Evolutionary conservation across 37 sponge, comb jelly and placozoan species (phyloP).

Genomic region (Haliclona indistincta): DNA sequence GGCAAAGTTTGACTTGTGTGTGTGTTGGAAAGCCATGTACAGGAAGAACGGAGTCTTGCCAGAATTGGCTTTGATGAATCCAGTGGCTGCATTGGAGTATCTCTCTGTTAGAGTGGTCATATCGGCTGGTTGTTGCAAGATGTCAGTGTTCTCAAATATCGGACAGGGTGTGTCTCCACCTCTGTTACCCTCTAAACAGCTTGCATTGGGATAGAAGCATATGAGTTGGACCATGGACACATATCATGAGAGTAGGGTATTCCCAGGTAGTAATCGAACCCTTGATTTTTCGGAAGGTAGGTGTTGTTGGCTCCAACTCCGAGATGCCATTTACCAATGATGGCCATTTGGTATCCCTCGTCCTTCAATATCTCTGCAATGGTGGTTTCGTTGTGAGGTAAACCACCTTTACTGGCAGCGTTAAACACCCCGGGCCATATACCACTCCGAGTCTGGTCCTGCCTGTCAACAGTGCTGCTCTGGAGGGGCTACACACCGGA

Average conservation of each 20-base stretch:
- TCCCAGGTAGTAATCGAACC: slow-evolving; percentile 84
- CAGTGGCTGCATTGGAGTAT: slow-evolving; percentile 53
- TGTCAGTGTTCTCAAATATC: slow-evolving; percentile 53
- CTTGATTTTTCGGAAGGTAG: slow-evolving; percentile 76
- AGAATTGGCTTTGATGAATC: slow-evolving; percentile 57
- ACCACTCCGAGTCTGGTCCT: slow-evolving; percentile 65
- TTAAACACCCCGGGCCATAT: slow-evolving; percentile 71
- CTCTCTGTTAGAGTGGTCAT: slow-evolving; percentile 44
- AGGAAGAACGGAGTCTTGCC: slow-evolving; percentile 76
- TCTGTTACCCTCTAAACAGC: slow-evolving; percentile 35
- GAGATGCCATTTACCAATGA: slow-evolving; percentile 90
- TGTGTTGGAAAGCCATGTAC: slow-evolving; percentile 82
- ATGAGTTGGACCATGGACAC: slow-evolving; percentile 65
- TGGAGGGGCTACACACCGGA: slow-evolving; percentile 79
- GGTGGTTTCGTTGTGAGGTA: slow-evolving; percentile 76
- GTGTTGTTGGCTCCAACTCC: slow-evolving; percentile 63
- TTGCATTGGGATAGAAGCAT: slow-evolving; percentile 68
- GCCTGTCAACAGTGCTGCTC: slow-evolving; percentile 72
- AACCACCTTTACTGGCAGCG: slow-evolving; percentile 50
- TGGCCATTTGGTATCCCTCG: slow-evolving; percentile 69
- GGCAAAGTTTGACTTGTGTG: slow-evolving; percentile 80
- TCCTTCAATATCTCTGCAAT: slow-evolving; percentile 67
- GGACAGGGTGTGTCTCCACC: slow-evolving; percentile 56
- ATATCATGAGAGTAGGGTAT: slow-evolving; percentile 84
- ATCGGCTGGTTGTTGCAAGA: slow-evolving; percentile 79